phyloP scores from a whole-genome alignment of 1,140 invertebrate genomes.

The Diuraphis noxia region DNA sequence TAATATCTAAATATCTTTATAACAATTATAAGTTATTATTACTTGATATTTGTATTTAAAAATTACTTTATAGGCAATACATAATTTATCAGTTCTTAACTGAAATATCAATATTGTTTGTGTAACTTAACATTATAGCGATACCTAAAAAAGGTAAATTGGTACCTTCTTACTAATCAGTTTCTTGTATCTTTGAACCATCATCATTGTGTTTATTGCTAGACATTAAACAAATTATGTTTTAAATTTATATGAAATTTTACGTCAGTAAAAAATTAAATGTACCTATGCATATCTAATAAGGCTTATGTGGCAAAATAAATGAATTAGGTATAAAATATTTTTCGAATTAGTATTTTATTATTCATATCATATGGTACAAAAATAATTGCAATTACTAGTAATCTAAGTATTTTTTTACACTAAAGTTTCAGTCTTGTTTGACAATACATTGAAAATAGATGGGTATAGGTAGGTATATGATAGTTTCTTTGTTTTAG shows the following conservation, averaged over 20 bases:
- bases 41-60: background rate
- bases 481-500: background rate
- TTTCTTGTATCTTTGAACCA: background rate
- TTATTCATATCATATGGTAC: background rate
- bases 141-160: background rate
- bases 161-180: background rate
- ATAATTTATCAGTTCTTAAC: too few relatives aligned
- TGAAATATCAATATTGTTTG: too few relatives aligned
- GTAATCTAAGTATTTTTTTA: background rate
- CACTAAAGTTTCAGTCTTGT: background rate
- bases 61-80: background rate
- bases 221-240: background rate
- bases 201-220: background rate
- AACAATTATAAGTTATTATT: background rate
- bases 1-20: background rate
- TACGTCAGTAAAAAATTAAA: background rate
- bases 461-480: background rate
- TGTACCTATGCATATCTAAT: background rate
- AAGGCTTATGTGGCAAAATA: background rate
- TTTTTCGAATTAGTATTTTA: background rate
- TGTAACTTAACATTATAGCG: too few relatives aligned
- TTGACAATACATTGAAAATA: background rate
- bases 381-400: background rate
- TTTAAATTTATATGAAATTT: background rate
- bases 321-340: background rate